Conservation (phyloP, 2,113 vertebrate species). For the Talpa occidentalis region DNA sequence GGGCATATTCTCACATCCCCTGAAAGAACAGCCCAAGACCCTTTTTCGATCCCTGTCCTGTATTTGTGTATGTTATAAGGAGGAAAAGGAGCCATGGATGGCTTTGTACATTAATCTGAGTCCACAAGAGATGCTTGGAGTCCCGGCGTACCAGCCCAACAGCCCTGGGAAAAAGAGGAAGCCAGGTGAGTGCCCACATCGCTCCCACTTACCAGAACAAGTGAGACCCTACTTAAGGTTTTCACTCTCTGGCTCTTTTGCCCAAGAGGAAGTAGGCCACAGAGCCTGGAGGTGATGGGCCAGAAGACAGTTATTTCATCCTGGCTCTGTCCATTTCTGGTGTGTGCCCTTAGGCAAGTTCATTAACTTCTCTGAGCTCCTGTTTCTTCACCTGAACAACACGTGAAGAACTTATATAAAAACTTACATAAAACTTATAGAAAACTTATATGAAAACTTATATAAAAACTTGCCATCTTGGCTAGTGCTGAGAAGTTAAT, state of each 20-base stretch:
- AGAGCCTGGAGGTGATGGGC: not conserved
- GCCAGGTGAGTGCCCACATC: not conserved
- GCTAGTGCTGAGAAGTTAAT: not conserved
- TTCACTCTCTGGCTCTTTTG: not conserved
- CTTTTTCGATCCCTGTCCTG: not conserved
- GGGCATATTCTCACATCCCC: not conserved
- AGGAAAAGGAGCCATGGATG: constrained; percentile 59
- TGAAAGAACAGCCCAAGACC: constrained; percentile 27
- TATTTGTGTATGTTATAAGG: constrained; percentile 63
- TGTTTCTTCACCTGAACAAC: not conserved
- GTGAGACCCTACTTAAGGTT: not conserved
- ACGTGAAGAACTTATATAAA: no score
- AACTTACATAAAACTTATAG: no score
- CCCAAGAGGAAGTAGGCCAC: not conserved
- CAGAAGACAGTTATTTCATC: not conserved
- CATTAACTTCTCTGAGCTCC: not conserved
- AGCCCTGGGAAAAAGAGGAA: not conserved
- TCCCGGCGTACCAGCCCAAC: accelerated
- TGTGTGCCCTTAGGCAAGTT: not conserved
- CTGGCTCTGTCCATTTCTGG: not conserved
- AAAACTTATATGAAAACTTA: no score
- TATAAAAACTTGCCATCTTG: not conserved
- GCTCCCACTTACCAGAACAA: not conserved
- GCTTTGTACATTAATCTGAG: not conserved
- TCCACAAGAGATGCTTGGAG: not conserved